Evolutionary conservation across 2,888 invertebrate genomes (phyloP).

Genomic region (Hirtodrosophila cameraria): DNA sequence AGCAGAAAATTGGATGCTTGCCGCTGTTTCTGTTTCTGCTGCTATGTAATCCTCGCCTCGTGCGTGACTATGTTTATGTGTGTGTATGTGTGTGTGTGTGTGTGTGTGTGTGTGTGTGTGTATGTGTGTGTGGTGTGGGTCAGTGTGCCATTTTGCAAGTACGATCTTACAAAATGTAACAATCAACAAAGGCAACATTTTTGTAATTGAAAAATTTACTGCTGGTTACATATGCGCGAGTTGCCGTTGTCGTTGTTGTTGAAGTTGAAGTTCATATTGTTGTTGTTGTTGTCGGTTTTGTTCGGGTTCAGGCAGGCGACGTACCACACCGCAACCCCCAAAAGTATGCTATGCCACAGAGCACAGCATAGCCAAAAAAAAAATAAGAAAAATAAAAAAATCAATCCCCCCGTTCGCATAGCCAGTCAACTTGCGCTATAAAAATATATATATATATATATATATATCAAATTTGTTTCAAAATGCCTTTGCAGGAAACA

Average conservation of each 20-base stretch:
- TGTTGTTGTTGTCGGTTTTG: slow-evolving; percentile 40
- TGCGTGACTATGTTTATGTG: slow-evolving; percentile 28
- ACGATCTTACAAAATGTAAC: slow-evolving; percentile 48
- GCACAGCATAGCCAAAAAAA: slow-evolving; percentile 42
- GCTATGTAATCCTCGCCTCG: slow-evolving; percentile 52
- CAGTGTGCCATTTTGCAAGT: slow-evolving; percentile 66
- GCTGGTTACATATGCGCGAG: slow-evolving; percentile 69
- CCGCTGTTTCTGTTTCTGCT: slow-evolving; percentile 50
- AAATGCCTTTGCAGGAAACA: slow-evolving; percentile 15
- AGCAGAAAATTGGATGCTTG: slow-evolving; percentile 52
- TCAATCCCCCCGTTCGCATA: slow-evolving; percentile 48
- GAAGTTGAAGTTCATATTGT: slow-evolving; percentile 13
- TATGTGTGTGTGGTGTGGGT: slow-evolving; percentile 59
- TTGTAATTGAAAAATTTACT: slow-evolving; percentile 68
- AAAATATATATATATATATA: no score
- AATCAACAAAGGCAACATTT: slow-evolving; percentile 61
- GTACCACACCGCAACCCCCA: slow-evolving; percentile 61
- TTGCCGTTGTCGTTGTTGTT: slow-evolving; percentile 33
- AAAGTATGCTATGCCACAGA: slow-evolving; percentile 57
- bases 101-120: slow-evolving; percentile 25
- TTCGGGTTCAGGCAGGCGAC: slow-evolving; percentile 40
- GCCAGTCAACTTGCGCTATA: slow-evolving; percentile 44
- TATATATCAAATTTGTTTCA: slow-evolving; percentile 24
- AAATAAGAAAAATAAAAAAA: slow-evolving; percentile 32
- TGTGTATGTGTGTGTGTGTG: slow-evolving; percentile 20